Conservation (phyloP, 2,888 invertebrate species). For the Cosmorhoe ocellata region DNA sequence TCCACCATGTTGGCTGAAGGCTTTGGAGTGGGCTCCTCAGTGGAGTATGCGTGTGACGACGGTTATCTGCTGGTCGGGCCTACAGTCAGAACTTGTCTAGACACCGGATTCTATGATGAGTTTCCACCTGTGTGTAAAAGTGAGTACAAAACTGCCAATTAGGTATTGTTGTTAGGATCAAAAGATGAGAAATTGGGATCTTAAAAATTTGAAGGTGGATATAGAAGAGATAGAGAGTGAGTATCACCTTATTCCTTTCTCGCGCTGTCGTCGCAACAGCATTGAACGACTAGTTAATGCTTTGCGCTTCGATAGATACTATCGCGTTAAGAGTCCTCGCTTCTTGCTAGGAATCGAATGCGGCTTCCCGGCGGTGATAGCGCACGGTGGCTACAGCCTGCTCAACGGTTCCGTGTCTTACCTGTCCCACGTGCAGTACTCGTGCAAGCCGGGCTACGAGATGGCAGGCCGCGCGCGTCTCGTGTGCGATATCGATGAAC, state of each 20-base stretch:
- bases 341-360: conserved; percentile 89
- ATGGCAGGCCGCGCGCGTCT: conserved; percentile 92
- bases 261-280: no score
- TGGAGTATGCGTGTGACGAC: conserved; percentile 92
- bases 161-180: no score
- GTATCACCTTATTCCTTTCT: no score
- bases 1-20: conserved; percentile 91
- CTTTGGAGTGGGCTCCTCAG: conserved; percentile 90
- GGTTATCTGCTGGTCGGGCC: conserved; percentile 95
- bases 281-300: no score
- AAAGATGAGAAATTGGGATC: no score
- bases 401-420: conserved; percentile 94
- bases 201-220: no score
- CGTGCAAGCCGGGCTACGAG: conserved; percentile 91
- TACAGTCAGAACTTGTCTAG: conserved; percentile 90
- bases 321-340: no score
- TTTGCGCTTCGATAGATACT: no score
- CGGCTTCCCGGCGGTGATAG: conserved; percentile 93
- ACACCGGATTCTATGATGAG: conserved; percentile 96
- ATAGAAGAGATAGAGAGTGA: no score
- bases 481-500: conserved; percentile 94
- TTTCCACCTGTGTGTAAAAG: conserved; percentile 97
- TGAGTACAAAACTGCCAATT: conserved; percentile 70
- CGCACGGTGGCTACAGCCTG: conserved; percentile 90
- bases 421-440: conserved; percentile 92